A percentile compares a stretch with the other conserved stretches of the same genome.
Evolutionary conservation across 2,797 vertebrate species (phyloP).

Genomic region (Loris lydekkerianus): DNA sequence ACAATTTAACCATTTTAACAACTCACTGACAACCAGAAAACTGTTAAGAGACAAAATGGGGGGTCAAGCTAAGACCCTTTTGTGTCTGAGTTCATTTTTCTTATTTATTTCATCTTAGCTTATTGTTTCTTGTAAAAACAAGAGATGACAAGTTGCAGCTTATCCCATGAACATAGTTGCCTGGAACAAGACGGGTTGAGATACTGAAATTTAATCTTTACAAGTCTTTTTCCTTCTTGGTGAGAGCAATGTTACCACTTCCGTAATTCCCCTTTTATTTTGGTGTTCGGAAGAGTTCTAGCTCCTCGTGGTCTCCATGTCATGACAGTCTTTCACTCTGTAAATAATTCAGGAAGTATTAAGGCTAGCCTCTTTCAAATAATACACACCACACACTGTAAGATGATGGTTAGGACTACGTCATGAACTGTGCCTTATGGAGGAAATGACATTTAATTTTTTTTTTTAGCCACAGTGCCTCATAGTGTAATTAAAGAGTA

Average conservation of each 20-base stretch:
- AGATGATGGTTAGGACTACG: rapidly evolving
- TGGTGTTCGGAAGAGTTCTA: too few relatives aligned
- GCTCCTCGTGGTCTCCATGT: rapidly evolving
- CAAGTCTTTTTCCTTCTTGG: not conserved
- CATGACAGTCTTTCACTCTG: too few relatives aligned
- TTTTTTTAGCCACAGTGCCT: not conserved
- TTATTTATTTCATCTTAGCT: too few relatives aligned
- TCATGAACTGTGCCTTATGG: not conserved
- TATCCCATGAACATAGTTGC: not conserved
- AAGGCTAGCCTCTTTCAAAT: too few relatives aligned
- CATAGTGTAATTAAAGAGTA: rapidly evolving
- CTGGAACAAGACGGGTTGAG: too few relatives aligned
- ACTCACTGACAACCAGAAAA: not conserved
- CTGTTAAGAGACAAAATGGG: not conserved
- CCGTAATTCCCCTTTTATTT: rapidly evolving
- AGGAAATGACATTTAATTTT: rapidly evolving
- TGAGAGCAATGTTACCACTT: rapidly evolving
- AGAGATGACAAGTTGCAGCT: not conserved
- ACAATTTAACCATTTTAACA: constrained; percentile 3
- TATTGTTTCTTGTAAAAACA: not conserved
- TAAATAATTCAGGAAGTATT: not conserved
- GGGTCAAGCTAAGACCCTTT: not conserved
- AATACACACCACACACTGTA: too few relatives aligned
- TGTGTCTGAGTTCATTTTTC: not conserved
- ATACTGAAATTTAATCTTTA: too few relatives aligned